Evolutionary conservation across 2,888 invertebrate species (phyloP), one percentile per base, ranked within the genome.

Genomic region (Pteria penguin): DNA sequence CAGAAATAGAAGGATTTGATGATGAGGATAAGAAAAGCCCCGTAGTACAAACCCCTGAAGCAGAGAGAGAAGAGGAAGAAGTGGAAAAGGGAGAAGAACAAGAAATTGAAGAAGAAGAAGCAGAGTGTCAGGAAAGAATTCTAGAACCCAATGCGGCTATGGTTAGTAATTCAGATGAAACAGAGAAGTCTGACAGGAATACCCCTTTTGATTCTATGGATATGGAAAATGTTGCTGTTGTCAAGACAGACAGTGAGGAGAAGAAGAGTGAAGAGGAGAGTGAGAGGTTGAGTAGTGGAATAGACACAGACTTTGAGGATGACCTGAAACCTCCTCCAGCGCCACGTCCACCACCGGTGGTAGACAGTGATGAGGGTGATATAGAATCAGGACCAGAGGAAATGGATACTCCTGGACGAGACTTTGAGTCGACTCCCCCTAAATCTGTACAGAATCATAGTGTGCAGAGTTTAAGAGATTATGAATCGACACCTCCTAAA

Each of bases 361-460:
- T 83, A 70, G 85, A 85, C 31, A 85, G 85, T 78, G 85, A 85
- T 66, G 85, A 85, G 72, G 85, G 82, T 14, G 85, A 85, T 58
- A 85, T 85, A 31, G 85, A 85, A 69, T 85, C 85, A 31, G 85
- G 85, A 4, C 85, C 85, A 22, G 85, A 85, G 54, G 76, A 77
- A 2, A 73, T 73, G 60, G 76, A 77, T 36, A 77, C 76, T 27
- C 76, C 78, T 5, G 72, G 78, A 8, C 58, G 78, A 36, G 78
- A 78, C 31, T 78, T 78, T 75, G 78, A 78, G 26, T 77, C 76
- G 0, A 77, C 76, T 29, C 76, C 76, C 24, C 76, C 76, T 27
- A 77, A 77, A 54, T 77, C 76, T 26, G 76, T 72, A 31, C 72
- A 72, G 33, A 76, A 72, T 62, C 76, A 76, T 68, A 76, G 76